phyloP scores from a whole-genome alignment of 2,113 vertebrate species.

The Xenopus tropicalis region UCB_Xtro_10.0 CM004443.2:29630001-29630500 shows the following conservation, averaged over 20 bases:
- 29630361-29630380: too few species aligned
- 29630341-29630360: too few species aligned
- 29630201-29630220: conserved; percentile 79
- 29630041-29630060: background rate
- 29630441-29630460: too few species aligned
- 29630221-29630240: conserved; percentile 65
- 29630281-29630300: background rate
- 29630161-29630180: conserved; percentile 93
- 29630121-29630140: conserved; percentile 65
- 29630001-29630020: background rate
- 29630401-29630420: too few species aligned
- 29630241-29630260: background rate
- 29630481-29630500: too few species aligned
- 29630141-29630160: conserved; percentile 84
- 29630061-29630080: conserved; percentile 27
- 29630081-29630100: conserved; percentile 60
- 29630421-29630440: too few species aligned
- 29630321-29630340: too few species aligned
- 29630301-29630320: too few species aligned
- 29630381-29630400: too few species aligned
- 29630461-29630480: too few species aligned
- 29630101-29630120: conserved; percentile 63
- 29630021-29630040: too few species aligned
- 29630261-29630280: too few species aligned
- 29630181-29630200: conserved; percentile 96